Percentiles rank a stretch among this genome's conserved stretches.
Conservation (phyloP, 2,113 vertebrate genomes). For the Uria aalge region DNA sequence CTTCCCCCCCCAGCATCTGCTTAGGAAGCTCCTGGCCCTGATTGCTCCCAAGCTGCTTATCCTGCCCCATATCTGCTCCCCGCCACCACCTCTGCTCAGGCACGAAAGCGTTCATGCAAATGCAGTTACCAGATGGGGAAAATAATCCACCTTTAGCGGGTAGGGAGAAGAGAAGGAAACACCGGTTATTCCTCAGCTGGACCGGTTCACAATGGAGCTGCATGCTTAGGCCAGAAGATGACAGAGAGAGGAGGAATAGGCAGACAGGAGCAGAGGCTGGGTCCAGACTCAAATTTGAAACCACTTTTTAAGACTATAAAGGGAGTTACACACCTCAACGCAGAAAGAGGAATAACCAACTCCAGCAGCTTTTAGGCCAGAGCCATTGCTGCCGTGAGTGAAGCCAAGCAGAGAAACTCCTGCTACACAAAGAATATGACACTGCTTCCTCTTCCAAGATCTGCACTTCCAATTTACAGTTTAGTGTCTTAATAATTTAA, state of each 20-base stretch:
- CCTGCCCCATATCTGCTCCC: background rate
- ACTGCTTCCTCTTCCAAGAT: background rate
- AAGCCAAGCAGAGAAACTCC: background rate
- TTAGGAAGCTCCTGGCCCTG: background rate
- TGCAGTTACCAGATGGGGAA: background rate
- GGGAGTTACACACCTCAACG: background rate
- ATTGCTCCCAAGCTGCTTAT: background rate
- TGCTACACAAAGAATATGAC: background rate
- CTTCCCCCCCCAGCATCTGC: background rate
- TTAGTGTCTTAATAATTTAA: background rate
- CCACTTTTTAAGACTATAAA: background rate
- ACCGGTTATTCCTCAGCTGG: background rate
- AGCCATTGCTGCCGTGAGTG: accelerated
- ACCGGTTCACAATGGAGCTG: background rate
- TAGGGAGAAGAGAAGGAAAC: background rate
- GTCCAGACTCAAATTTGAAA: background rate
- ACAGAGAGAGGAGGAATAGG: background rate
- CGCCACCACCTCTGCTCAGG: background rate
- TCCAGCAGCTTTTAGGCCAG: background rate
- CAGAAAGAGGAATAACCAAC: background rate
- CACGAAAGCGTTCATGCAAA: background rate
- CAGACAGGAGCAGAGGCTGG: background rate
- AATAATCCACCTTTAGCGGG: background rate
- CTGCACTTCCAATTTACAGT: background rate
- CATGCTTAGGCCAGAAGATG: background rate